Conservation (phyloP, 2,888 invertebrate species). For the Linyphia triangularis region DNA sequence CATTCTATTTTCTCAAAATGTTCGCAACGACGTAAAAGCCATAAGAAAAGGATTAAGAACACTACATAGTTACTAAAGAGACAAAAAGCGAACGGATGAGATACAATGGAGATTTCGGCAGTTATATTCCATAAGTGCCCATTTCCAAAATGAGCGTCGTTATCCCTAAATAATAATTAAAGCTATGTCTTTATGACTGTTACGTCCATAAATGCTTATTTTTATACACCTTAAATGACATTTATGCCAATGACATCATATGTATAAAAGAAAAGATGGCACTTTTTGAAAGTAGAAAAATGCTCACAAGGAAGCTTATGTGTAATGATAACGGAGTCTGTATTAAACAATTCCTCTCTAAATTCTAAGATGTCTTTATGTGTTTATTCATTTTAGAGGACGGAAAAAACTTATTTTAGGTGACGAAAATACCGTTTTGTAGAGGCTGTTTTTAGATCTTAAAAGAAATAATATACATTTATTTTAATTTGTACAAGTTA, state of each 20-base stretch:
- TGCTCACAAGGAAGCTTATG: background rate
- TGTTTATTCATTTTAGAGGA: too few relatives aligned
- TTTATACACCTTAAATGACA: slow-evolving; percentile 15
- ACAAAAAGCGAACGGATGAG: slow-evolving; percentile 13
- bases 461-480: too few relatives aligned
- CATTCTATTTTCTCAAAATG: background rate
- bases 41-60: background rate
- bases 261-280: background rate
- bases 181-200: slow-evolving; percentile 17
- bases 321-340: background rate
- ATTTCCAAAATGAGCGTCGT: slow-evolving; percentile 29
- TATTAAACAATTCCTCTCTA: background rate
- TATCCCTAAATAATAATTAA: slow-evolving; percentile 44
- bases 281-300: background rate
- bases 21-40: slow-evolving; percentile 1
- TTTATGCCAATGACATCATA: background rate
- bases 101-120: slow-evolving; percentile 27
- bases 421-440: too few relatives aligned
- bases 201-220: slow-evolving; percentile 21
- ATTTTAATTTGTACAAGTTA: too few relatives aligned
- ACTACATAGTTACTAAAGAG: background rate
- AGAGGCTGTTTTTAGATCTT: too few relatives aligned
- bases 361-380: too few relatives aligned
- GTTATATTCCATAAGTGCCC: slow-evolving; percentile 42
- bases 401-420: too few relatives aligned